Evolutionary conservation across 2,888 invertebrate genomes (phyloP).

Genomic region (Abscondita cerata): DNA sequence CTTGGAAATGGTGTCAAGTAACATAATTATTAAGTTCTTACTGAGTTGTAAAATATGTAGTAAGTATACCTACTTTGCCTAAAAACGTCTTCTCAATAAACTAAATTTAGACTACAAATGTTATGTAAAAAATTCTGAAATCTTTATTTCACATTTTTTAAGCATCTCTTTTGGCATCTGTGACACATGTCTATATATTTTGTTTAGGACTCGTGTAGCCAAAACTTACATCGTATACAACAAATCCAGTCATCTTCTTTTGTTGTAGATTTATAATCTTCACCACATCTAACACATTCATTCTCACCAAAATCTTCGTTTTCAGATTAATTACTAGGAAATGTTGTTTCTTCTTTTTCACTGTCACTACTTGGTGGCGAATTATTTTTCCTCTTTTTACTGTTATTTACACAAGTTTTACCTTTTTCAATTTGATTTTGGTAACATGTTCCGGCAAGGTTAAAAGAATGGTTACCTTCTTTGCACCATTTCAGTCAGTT

Average conservation of each 20-base stretch:
- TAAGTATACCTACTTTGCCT: not conserved
- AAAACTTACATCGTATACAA: too few relatives aligned
- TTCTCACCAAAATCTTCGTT: conserved; percentile 1
- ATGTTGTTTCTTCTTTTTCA: not conserved
- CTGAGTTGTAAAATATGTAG: not conserved
- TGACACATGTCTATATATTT: not conserved
- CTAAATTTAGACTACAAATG: not conserved
- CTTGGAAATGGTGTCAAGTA: not conserved
- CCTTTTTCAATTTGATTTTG: not conserved
- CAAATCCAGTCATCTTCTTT: too few relatives aligned
- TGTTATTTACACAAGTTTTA: not conserved
- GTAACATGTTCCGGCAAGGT: not conserved
- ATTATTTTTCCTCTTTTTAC: not conserved
- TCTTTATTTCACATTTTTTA: not conserved
- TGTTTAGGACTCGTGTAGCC: not conserved
- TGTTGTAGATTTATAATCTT: not conserved
- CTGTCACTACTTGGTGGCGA: too few relatives aligned
- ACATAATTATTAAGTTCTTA: not conserved
- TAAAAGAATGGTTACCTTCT: conserved; percentile 1
- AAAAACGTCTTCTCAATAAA: not conserved
- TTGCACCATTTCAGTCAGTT: not conserved
- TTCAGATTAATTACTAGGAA: not conserved
- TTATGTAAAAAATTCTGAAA: not conserved
- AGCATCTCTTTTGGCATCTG: not conserved
- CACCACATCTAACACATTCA: not conserved